Conservation (phyloP, 2,888 invertebrate genomes). For the Mesopsocus fuscifrons region DNA sequence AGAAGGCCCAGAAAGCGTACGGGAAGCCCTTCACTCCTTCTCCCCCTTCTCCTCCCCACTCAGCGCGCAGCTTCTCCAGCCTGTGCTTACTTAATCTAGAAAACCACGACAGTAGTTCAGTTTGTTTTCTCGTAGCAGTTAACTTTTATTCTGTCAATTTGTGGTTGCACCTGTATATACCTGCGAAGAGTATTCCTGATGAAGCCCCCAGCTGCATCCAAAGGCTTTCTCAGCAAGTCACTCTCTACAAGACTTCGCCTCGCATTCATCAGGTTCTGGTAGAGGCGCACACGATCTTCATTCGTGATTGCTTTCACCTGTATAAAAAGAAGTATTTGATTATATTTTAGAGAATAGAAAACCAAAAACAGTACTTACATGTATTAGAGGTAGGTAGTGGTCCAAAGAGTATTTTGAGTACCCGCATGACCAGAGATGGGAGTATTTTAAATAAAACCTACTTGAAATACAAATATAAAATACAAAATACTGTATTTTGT, state of each 20-base stretch:
- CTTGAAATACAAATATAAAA: no score
- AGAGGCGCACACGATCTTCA: slow-evolving; percentile 70
- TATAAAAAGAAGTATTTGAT: slow-evolving; percentile 12
- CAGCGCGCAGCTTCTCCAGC: slow-evolving; percentile 52
- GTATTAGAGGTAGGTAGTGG: no score
- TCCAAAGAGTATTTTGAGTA: no score
- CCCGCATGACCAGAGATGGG: no score
- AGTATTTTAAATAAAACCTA: no score
- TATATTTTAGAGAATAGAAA: no score
- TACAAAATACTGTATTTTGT: no score
- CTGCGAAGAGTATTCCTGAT: slow-evolving; percentile 72
- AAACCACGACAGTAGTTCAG: no score
- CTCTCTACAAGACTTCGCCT: slow-evolving; percentile 66
- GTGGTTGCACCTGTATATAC: no score
- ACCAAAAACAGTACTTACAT: no score
- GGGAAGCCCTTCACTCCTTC: slow-evolving; percentile 78
- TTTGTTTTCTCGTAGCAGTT: no score
- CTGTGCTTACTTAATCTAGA: slow-evolving; percentile 72
- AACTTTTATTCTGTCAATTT: no score
- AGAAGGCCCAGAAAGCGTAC: slow-evolving; percentile 79
- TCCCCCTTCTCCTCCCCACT: slow-evolving; percentile 46
- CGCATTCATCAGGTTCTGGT: slow-evolving; percentile 71
- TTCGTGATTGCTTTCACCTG: slow-evolving; percentile 65
- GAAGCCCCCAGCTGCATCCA: slow-evolving; percentile 68
- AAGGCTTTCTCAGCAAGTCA: slow-evolving; percentile 62